Evolutionary conservation across 2,113 vertebrate genomes (phyloP).

Genomic region (Sapajus apella): DNA sequence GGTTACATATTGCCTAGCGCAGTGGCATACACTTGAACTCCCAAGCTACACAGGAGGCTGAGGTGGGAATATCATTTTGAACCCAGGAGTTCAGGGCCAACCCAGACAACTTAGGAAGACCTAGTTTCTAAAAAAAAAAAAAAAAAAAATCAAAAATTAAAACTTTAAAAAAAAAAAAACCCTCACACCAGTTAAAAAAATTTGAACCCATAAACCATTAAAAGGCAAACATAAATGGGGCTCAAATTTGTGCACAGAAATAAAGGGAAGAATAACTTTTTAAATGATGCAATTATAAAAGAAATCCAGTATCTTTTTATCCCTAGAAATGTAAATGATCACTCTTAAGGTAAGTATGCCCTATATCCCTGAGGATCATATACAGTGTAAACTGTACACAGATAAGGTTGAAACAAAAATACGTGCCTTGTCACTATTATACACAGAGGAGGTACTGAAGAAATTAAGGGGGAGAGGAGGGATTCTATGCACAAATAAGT

Average conservation of each 20-base stretch:
- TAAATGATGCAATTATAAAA: neutral
- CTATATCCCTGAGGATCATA: neutral
- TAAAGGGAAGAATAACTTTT: neutral
- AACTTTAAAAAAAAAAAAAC: neutral
- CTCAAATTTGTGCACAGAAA: neutral
- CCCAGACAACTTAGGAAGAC: neutral
- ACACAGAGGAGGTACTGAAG: neutral
- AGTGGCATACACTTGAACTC: neutral
- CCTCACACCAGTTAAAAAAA: neutral
- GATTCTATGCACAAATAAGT: neutral
- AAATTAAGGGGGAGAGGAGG: neutral
- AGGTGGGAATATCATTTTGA: neutral
- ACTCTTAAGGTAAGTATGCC: neutral
- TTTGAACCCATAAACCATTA: neutral
- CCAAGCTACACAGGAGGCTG: neutral
- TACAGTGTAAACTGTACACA: neutral
- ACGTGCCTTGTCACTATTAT: neutral
- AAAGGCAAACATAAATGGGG: neutral
- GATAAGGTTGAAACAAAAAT: neutral
- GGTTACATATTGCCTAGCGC: neutral
- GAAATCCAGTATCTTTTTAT: neutral
- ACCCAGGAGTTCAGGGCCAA: neutral
- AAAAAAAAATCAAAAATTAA: neutral
- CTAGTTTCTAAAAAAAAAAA: neutral
- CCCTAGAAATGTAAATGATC: neutral